Percentiles rank a stretch among this genome's conserved stretches.
phyloP scores from a whole-genome alignment of 2,888 invertebrate species.

The Eupithecia subfuscata region DNA sequence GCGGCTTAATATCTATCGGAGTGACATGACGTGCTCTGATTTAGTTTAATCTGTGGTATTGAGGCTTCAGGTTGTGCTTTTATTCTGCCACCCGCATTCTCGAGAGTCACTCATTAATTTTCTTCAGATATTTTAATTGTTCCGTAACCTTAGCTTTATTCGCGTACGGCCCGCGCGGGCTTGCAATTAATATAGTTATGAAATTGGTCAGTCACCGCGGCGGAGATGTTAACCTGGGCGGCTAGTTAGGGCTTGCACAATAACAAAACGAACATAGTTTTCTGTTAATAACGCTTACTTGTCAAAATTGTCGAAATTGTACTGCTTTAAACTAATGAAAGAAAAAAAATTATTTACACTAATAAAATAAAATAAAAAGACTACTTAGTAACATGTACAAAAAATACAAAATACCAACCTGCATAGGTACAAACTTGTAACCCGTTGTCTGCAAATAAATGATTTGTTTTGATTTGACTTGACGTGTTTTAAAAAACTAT shows the following conservation, averaged over 20 bases:
- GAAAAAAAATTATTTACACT: too few species aligned
- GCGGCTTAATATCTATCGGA: not conserved
- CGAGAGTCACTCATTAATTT: conserved; percentile 25
- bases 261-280: not conserved
- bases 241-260: not conserved
- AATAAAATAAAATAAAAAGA: too few species aligned
- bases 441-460: too few species aligned
- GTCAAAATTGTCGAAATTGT: too few species aligned
- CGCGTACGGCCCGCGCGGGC: not conserved
- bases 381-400: too few species aligned
- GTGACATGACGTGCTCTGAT: not conserved
- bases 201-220: not conserved
- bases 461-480: too few species aligned
- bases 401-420: too few species aligned
- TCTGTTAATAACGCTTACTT: too few species aligned
- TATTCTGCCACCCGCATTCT: conserved; percentile 36
- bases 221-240: not conserved
- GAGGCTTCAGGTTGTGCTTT: conserved; percentile 39
- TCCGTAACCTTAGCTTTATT: not conserved
- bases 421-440: too few species aligned
- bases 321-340: too few species aligned
- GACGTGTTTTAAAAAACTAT: too few species aligned
- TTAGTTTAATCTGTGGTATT: conserved; percentile 8
- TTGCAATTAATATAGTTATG: not conserved
- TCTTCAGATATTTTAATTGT: conserved; percentile 25